Percentiles rank a stretch among this genome's conserved stretches.
Conservation (phyloP, 2,888 invertebrate species). For the Pecten maximus region DNA sequence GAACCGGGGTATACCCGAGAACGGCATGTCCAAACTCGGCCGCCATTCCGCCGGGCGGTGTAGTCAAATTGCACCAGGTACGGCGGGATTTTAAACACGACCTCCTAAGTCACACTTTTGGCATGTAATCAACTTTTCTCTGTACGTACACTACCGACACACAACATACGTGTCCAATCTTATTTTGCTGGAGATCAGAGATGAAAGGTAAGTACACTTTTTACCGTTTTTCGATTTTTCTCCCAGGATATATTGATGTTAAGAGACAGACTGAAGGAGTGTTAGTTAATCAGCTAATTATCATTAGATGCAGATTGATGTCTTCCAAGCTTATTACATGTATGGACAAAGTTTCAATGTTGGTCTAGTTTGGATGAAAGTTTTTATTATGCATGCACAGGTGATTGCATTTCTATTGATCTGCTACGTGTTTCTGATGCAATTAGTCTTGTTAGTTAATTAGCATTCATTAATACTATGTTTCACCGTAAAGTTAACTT, state of each 20-base stretch:
- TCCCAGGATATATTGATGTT: neutral
- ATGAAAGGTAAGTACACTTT: neutral
- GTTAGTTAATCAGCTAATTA: too few species aligned
- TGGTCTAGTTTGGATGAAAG: too few species aligned
- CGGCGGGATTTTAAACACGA: neutral
- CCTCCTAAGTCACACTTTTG: neutral
- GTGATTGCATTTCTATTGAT: too few species aligned
- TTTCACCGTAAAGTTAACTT: too few species aligned
- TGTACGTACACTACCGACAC: neutral
- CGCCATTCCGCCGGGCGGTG: neutral
- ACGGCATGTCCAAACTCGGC: constrained; percentile 12
- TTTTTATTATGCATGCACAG: too few species aligned
- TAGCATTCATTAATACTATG: too few species aligned
- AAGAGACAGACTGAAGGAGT: too few species aligned
- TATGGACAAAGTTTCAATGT: too few species aligned
- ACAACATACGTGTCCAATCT: neutral
- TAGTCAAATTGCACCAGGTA: neutral
- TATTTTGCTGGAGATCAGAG: neutral
- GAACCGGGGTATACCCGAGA: neutral
- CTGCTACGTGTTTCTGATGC: too few species aligned
- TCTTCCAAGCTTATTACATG: neutral
- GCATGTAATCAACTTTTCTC: neutral
- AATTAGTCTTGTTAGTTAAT: too few species aligned
- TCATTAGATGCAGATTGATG: neutral
- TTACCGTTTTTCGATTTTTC: neutral